phyloP scores from a whole-genome alignment of 2,113 vertebrate species.

The Bos indicus region DNA sequence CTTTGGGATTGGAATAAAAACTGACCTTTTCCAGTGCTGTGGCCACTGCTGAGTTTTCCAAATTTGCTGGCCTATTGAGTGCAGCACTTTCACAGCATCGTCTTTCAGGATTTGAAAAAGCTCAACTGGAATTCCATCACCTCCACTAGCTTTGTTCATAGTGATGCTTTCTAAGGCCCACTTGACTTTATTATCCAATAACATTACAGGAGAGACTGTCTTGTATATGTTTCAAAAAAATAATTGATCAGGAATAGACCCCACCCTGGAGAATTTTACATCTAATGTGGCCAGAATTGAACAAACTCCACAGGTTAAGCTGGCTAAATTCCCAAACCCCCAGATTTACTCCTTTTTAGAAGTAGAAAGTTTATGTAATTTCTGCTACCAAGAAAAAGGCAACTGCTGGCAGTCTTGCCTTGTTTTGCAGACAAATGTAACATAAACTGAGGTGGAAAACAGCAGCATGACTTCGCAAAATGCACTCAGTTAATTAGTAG shows the following conservation, averaged over 20 bases:
- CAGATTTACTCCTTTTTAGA: neutral
- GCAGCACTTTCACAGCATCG: too few species aligned
- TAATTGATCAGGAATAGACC: neutral
- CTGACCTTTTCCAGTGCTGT: too few species aligned
- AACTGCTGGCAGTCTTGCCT: neutral
- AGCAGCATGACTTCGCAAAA: neutral
- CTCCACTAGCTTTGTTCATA: too few species aligned
- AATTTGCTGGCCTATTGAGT: too few species aligned
- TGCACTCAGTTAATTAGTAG: neutral
- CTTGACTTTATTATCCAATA: neutral
- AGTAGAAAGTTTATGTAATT: neutral
- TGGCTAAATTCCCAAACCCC: neutral
- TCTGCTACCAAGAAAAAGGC: neutral
- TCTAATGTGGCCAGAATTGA: neutral
- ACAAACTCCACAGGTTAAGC: neutral
- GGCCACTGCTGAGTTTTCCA: too few species aligned
- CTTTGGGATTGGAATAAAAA: too few species aligned
- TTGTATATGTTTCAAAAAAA: neutral
- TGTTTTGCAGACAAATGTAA: neutral
- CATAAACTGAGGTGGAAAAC: neutral
- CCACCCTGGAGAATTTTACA: neutral
- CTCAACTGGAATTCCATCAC: too few species aligned
- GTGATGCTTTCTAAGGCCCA: too few species aligned
- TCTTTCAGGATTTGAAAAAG: too few species aligned
- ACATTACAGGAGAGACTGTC: neutral